Base-by-base conservation (phyloP, 2,113 vertebrate genomes). In the Phyllostomus discolor region DNA sequence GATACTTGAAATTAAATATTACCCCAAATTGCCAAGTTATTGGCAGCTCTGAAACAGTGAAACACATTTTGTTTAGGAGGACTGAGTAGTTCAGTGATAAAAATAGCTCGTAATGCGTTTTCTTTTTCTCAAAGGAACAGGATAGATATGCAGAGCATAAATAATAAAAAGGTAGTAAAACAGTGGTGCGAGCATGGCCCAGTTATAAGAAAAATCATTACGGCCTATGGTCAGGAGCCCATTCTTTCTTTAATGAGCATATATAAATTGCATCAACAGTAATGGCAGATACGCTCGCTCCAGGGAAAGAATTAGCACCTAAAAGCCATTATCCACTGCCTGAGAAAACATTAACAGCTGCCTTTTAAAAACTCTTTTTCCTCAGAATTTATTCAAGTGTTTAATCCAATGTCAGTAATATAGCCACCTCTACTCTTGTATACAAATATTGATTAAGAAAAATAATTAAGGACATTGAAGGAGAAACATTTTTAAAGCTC, bases 151-250 rank as follows among this genome's bases (percentile, higher is more conserved):
- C 52, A 82, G 7, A 88, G 8, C n/a, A 79, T 91, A 91, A 93
- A 91, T 93, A 89, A 93, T 70, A 35, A 89, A 94, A 91, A n/a
- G 38, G 59, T 50, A 64, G 52, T 85, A 81, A 96, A 90, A 80
- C 10, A 86, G 8, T 69, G 28, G 16, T 76, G 24, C 14, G 79
- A 33, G 33, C 7, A n/a, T 52, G 67, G 59, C n/a, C 52, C 48
- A 75, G 38, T 91, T 79, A 93, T 0, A 83, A 90, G 66, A 64
- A 79, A 84, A 46, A 73, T 89, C 24, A 85, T 93, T 62, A 85
- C 50, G 22, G 15, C 28, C 43, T 26, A 66, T 24, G 67, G 52
- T 92, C 78, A 69, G 94, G 52, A 86, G 17, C 10, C n/a, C 57
- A 33, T 70, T 92, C 41, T 90, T 78, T 72, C n/a, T 50, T 38